Base-by-base conservation (phyloP, 2,113 vertebrate species). In the Stigmatopora argus region DNA sequence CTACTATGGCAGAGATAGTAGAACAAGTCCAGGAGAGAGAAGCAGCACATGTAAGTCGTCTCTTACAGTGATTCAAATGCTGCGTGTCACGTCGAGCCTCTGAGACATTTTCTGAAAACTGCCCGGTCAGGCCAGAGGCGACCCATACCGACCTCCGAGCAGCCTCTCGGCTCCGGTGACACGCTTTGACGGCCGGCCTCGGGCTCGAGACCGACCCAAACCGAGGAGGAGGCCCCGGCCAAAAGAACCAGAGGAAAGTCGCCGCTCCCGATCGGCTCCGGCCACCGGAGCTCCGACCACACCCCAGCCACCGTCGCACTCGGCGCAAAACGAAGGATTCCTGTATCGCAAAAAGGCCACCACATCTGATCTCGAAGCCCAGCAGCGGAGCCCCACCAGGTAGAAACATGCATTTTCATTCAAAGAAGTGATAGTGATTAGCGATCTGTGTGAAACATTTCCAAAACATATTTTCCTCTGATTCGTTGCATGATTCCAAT, bases 21-120 rank as follows among this genome's bases (percentile, higher is more conserved):
- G 95, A 97, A 75, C 95, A 97, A 83, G 91, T 91, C 45, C 94
- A 97, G 81, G 95, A 97, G 83, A 93, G 93, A 87, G 95, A 96
- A 78, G 91, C 93, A 56, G 86, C 88, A 66, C 34, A 74, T 55
- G 90, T 92, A 73, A 87, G 86, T 73, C 38, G 41, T 23, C 26
- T 64, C 13, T 12, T 5, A 9, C 12, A 38, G 14, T 46, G 3
- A 9, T 52, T 34, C 0, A 18, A 23, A 19, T n/a, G 0, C 0
- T 23, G 23, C 3, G 26, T 63, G 3, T 58, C 26, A 55, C 11
- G 53, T 41, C 44, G 47, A 18, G 2, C 17, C 0, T 61, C 49
- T 35, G n/a, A 13, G 1, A 71, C 41, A 26, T 26, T 64, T 9
- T 34, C 35, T 63, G 48, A 65, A 53, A 18, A 46, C 1, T 64